These are phyloP conservation scores for Panurus biarmicus DNA, from an alignment of 2,113 vertebrate species.

Conservation along the genomic window DNA sequence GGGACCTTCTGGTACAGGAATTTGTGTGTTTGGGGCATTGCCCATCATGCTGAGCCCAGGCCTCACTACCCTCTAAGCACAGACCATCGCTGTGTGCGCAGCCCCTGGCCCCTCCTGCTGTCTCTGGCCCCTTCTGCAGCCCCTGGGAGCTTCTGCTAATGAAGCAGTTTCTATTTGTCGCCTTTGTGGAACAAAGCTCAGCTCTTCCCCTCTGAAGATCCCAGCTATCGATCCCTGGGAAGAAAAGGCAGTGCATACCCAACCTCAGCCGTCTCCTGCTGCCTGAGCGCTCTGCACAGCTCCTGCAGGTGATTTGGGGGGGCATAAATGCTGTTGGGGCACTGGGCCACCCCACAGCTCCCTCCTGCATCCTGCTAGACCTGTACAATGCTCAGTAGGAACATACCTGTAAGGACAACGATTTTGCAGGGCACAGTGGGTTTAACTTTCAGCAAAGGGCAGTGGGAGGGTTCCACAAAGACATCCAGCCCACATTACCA, in stretches of 20 bases:
- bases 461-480: not conserved
- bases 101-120: not conserved
- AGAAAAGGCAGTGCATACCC: not conserved
- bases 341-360: not conserved
- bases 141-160: not conserved
- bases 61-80: accelerated
- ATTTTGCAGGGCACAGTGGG: accelerated
- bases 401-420: not conserved
- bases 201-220: conserved; percentile 18
- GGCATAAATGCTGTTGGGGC: accelerated
- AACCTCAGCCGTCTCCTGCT: not conserved
- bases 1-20: not conserved
- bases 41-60: not conserved
- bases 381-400: not conserved
- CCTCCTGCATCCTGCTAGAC: not conserved
- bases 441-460: not conserved
- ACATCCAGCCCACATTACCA: too few species aligned
- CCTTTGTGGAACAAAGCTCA: conserved; percentile 49
- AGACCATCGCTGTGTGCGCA: not conserved
- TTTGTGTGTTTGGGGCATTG: not conserved
- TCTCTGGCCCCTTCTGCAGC: not conserved
- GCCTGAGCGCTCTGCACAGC: not conserved
- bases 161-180: conserved; percentile 13
- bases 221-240: not conserved
- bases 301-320: not conserved